phyloP scores from a whole-genome alignment of 92 coral and sea anemone species.

The Epizoanthus rinbou region DNA sequence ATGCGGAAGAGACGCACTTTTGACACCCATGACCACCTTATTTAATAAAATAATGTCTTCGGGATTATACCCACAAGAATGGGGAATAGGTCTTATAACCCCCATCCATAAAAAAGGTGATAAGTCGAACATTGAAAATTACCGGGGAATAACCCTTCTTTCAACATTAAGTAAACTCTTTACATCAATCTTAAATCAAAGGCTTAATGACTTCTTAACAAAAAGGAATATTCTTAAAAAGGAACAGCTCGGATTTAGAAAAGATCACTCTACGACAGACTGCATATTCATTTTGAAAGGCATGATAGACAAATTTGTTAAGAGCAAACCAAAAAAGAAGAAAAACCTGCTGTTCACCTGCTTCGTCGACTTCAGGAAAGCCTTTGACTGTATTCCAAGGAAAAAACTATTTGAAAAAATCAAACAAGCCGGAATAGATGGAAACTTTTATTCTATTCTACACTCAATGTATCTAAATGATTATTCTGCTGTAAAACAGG shows the following conservation, averaged over 20 bases:
- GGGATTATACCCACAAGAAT: conserved; percentile 37
- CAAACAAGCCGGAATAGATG: conserved; percentile 45
- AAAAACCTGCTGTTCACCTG: conserved; percentile 56
- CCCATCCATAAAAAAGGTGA: conserved; percentile 56
- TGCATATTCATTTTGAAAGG: conserved; percentile 27
- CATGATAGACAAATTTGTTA: conserved; percentile 54
- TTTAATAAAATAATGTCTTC: conserved; percentile 42
- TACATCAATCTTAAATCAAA: conserved; percentile 47
- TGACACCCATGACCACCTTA: conserved; percentile 26
- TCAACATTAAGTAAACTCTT: conserved; percentile 46
- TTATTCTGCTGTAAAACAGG: conserved; percentile 20
- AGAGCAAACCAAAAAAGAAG: conserved; percentile 41
- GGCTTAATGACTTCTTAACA: conserved; percentile 41
- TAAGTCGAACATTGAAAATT: conserved; percentile 43
- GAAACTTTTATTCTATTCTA: conserved; percentile 42
- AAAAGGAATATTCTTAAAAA: conserved; percentile 23
- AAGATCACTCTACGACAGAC: conserved; percentile 39
- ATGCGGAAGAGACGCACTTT: conserved; percentile 31
- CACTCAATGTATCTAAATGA: conserved; percentile 45
- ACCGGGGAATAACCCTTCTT: conserved; percentile 42
- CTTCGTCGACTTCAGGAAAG: conserved; percentile 60
- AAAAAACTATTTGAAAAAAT: conserved; percentile 51
- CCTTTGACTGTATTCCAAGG: conserved; percentile 54
- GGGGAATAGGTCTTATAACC: conserved; percentile 46
- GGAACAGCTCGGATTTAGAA: conserved; percentile 52